Evolutionary conservation across 2,797 vertebrate genomes (phyloP).

Genomic region (Falco columbarius): DNA sequence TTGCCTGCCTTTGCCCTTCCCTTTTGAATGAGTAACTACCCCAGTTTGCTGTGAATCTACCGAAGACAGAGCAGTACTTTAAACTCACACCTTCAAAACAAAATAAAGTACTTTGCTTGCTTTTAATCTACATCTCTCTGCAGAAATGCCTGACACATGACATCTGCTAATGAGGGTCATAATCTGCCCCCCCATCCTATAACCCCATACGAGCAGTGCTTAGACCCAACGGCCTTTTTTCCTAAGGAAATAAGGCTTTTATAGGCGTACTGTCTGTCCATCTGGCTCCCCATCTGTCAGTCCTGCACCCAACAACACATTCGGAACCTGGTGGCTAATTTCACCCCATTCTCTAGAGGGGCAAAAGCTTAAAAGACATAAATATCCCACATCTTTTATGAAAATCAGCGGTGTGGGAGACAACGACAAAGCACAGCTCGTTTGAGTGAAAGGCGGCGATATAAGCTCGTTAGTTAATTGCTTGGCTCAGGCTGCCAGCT

Average conservation of each 20-base stretch:
- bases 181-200: background rate
- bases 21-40: background rate
- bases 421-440: background rate
- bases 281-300: conserved; percentile 66
- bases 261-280: conserved; percentile 44
- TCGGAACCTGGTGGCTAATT: conserved; percentile 38
- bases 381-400: conserved; percentile 34
- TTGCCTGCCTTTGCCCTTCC: background rate
- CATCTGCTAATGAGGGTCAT: conserved; percentile 16
- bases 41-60: background rate
- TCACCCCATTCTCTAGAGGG: conserved; percentile 9
- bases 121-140: background rate
- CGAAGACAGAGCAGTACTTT: background rate
- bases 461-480: conserved; percentile 59
- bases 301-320: conserved; percentile 9
- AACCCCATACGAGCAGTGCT: background rate
- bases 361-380: conserved; percentile 26
- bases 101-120: background rate
- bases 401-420: background rate
- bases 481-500: conserved; percentile 21
- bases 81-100: background rate
- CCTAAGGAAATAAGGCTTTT: conserved; percentile 52
- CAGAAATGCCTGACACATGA: background rate
- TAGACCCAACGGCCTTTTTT: background rate
- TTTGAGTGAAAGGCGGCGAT: background rate